Conservation (phyloP, 2,113 vertebrate genomes). For the Nyctereutes procyonoides region DNA sequence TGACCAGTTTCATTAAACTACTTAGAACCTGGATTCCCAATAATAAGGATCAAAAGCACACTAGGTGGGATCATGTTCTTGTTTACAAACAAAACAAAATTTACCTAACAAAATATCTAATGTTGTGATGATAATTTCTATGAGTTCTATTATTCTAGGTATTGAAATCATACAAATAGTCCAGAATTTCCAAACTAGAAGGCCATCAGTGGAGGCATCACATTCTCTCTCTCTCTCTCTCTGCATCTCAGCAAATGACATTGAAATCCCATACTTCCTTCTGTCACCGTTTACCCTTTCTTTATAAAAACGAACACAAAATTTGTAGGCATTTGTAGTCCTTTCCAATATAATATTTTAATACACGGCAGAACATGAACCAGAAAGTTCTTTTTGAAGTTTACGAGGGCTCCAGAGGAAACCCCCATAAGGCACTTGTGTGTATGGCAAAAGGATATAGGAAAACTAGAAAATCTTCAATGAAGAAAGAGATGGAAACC, state of each 20-base stretch:
- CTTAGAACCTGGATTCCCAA: not conserved
- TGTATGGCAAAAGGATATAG: not conserved
- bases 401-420: not conserved
- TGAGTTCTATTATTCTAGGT: constrained; percentile 27
- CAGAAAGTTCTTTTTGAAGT: constrained; percentile 10
- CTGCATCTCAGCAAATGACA: not conserved
- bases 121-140: not conserved
- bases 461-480: not conserved
- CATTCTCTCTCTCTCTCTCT: not conserved
- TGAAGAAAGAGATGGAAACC: not conserved
- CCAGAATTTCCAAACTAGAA: not conserved
- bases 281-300: not conserved
- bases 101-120: not conserved
- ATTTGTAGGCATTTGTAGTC: not conserved
- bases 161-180: not conserved
- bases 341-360: not conserved
- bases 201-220: not conserved
- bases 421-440: not conserved
- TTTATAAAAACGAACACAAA: not conserved
- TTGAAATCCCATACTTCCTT: not conserved
- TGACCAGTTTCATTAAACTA: not conserved
- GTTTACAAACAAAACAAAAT: constrained; percentile 38
- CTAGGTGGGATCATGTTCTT: not conserved
- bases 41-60: not conserved
- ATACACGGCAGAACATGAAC: not conserved